Evolutionary conservation across 2,888 invertebrate species (phyloP).

Genomic region (Eupithecia tripunctaria): DNA sequence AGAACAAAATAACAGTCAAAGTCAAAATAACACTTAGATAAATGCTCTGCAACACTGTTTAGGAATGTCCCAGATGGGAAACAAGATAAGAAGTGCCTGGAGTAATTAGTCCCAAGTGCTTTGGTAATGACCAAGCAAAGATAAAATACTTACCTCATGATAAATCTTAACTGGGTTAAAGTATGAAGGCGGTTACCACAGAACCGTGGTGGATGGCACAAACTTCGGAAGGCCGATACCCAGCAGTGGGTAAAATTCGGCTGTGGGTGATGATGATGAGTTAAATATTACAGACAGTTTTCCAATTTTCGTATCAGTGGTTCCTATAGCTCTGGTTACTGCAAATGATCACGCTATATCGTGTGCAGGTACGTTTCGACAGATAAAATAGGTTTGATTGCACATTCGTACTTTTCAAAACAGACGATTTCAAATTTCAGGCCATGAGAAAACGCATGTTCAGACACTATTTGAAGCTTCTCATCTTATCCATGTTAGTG

Average conservation of each 20-base stretch:
- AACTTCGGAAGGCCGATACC: no score
- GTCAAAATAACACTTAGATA: neutral
- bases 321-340: conserved; percentile 30
- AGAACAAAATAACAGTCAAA: no score
- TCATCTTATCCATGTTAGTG: neutral
- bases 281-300: conserved; percentile 4
- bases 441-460: neutral
- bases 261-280: no score
- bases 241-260: no score
- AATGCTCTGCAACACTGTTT: neutral
- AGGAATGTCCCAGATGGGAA: neutral
- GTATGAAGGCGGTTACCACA: no score
- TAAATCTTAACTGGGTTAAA: neutral
- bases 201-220: no score
- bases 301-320: conserved; percentile 11
- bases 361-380: conserved; percentile 32
- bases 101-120: neutral
- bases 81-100: neutral
- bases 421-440: neutral
- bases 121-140: neutral
- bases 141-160: neutral
- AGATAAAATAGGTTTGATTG: conserved; percentile 16
- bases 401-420: conserved; percentile 16
- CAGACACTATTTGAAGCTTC: neutral
- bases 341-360: conserved; percentile 53